Percentiles rank a stretch among this genome's conserved stretches.
Evolutionary conservation across 2,888 invertebrate genomes (phyloP).

Genomic region (Tetragnatha montana): DNA sequence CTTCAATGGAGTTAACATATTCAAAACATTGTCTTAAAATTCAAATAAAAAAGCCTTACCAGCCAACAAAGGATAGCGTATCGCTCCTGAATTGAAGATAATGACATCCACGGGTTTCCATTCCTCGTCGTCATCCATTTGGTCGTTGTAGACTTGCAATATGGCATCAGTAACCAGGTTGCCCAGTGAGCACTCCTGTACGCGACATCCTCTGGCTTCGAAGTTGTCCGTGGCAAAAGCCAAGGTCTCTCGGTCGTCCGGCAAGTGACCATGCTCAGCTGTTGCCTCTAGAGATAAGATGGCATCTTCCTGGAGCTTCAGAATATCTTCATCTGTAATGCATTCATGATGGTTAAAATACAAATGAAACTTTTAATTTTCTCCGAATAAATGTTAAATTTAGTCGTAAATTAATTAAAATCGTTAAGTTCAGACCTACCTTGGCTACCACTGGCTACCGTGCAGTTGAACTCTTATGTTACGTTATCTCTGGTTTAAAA

Average conservation of each 20-base stretch:
- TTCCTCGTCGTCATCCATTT: slow-evolving; percentile 64
- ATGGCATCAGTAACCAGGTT: slow-evolving; percentile 87
- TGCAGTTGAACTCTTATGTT: no score
- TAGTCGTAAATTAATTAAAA: no score
- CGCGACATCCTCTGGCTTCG: slow-evolving; percentile 79
- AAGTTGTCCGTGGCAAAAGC: neutral
- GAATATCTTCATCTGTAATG: slow-evolving; percentile 28
- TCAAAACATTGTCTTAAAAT: neutral
- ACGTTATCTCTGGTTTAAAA: no score
- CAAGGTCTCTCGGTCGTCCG: slow-evolving; percentile 19
- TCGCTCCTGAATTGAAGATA: slow-evolving; percentile 85
- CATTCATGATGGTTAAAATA: neutral
- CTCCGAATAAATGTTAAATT: neutral
- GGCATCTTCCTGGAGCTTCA: slow-evolving; percentile 6
- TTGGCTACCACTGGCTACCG: no score
- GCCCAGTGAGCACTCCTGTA: slow-evolving; percentile 88
- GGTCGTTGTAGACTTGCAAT: slow-evolving; percentile 68
- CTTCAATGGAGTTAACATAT: no score
- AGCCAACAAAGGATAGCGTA: slow-evolving; percentile 82
- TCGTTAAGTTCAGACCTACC: no score
- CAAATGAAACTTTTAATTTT: neutral
- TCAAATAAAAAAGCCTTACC: slow-evolving; percentile 20
- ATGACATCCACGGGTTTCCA: slow-evolving; percentile 89
- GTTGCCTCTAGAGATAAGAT: neutral
- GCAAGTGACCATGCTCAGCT: slow-evolving; percentile 7